phyloP scores from a whole-genome alignment of 1,140 invertebrate species.

The Babylonia areolata region DNA sequence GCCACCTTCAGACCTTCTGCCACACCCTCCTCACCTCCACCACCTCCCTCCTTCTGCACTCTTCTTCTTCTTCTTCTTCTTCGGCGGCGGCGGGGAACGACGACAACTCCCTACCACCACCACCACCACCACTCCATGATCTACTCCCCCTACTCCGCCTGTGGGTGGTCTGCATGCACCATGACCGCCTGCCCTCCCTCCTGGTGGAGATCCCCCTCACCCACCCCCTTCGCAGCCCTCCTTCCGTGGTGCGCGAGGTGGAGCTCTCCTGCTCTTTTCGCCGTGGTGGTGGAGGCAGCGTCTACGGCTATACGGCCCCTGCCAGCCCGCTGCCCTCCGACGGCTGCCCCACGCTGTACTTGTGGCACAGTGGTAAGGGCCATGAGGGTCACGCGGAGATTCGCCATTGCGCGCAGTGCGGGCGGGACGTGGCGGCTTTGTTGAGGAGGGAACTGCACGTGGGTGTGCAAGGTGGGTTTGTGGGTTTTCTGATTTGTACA shows the following conservation, averaged over 20 bases:
- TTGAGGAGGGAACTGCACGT: not conserved
- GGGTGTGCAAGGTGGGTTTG: slow-evolving; percentile 1
- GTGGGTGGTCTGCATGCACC: slow-evolving; percentile 15
- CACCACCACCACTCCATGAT: too few species aligned
- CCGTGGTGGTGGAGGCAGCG: not conserved
- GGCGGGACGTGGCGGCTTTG: not conserved
- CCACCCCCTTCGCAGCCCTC: not conserved
- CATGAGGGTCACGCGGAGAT: not conserved
- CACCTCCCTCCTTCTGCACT: too few species aligned
- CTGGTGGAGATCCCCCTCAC: not conserved
- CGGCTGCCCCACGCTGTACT: not conserved
- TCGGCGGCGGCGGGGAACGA: too few species aligned
- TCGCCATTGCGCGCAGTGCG: slow-evolving; percentile 6
- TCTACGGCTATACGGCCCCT: not conserved
- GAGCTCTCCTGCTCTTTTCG: too few species aligned
- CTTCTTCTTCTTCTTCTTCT: too few species aligned
- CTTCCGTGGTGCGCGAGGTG: not conserved
- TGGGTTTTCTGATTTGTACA: too few species aligned
- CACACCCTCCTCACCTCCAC: too few species aligned
- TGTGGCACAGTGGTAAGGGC: not conserved
- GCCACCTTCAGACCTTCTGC: too few species aligned
- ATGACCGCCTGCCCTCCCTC: not conserved
- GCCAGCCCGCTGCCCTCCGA: not conserved
- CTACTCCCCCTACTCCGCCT: not conserved
- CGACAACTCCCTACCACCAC: not conserved